Evolutionary conservation across 2,888 invertebrate genomes (phyloP).

Genomic region (Druceiella hillmani): DNA sequence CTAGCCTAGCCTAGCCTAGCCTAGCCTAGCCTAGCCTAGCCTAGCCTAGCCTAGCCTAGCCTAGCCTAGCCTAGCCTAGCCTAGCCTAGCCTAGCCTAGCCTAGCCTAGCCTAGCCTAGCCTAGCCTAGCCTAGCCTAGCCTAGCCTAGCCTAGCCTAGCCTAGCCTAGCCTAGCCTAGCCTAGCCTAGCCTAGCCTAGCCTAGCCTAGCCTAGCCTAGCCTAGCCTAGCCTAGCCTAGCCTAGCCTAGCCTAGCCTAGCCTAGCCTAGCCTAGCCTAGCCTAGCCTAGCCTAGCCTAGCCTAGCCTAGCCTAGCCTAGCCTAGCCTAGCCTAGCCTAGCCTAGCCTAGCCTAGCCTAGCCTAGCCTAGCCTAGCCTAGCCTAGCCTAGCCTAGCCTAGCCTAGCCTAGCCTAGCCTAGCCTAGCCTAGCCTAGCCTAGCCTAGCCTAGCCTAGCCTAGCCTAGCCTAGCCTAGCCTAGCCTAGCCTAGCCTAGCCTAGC

Average conservation of each 20-base stretch:
- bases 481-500: slow-evolving; percentile 15
- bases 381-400: slow-evolving; percentile 16
- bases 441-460: slow-evolving; percentile 8
- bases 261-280: slow-evolving; percentile 13
- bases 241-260: slow-evolving; percentile 12
- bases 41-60: no score
- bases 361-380: slow-evolving; percentile 16
- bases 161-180: no score
- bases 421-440: slow-evolving; percentile 20
- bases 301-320: slow-evolving; percentile 13
- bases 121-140: no score
- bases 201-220: no score
- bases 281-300: slow-evolving; percentile 12
- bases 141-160: no score
- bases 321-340: slow-evolving; percentile 12
- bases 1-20: no score
- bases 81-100: no score
- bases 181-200: no score
- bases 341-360: slow-evolving; percentile 9
- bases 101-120: no score
- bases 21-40: no score
- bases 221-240: slow-evolving; percentile 13
- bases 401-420: slow-evolving; percentile 20
- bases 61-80: no score
- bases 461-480: slow-evolving; percentile 17